Base-by-base conservation (phyloP, 2,888 invertebrate genomes). In the Crepidodera aurea region DNA sequence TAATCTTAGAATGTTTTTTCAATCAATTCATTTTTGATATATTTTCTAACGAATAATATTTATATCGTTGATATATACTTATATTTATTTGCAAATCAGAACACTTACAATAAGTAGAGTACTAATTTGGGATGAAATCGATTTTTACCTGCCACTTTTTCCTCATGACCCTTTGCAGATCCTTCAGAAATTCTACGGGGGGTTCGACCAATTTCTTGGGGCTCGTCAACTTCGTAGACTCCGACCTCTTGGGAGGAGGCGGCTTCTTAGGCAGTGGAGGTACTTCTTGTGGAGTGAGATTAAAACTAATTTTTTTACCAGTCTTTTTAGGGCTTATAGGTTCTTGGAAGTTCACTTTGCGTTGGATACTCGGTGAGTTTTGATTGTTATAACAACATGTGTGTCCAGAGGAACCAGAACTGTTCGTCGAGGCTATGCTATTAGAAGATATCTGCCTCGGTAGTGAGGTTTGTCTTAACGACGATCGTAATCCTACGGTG, bases 101-200 rank as follows among this genome's bases (percentile, higher is more conserved):
- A n/a, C n/a, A n/a, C n/a, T n/a, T n/a, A n/a, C n/a, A n/a, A n/a
- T n/a, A n/a, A n/a, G n/a, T n/a, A n/a, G n/a, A n/a, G n/a, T n/a
- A n/a, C n/a, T n/a, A n/a, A n/a, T n/a, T n/a, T n/a, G n/a, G n/a
- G n/a, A n/a, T n/a, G n/a, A n/a, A n/a, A 22, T 22, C 2, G 2
- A 22, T 44, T 12, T 50, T 42, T 39, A 66, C 66, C 58, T 69
- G 69, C 93, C 93, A 93, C 75, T 96, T 96, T 76, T 94, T 94
- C 69, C 93, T 86, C 93, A 96, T 95, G 0, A 96, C 95, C 53
- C 94, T 85, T 76, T 96, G 95, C 48, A 96, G 83, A 79, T 96
- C 95, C 77, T 92, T 91, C 42, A 96, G 83, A 76, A 96, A 95
- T 61, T 92, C 92, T 19, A 88, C 88, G 0, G 92, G 91, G 1